A percentile compares a stretch with the other conserved stretches of the same genome.
Conservation (phyloP, 2,113 vertebrate species). For the Aspidoscelis tigris region DNA sequence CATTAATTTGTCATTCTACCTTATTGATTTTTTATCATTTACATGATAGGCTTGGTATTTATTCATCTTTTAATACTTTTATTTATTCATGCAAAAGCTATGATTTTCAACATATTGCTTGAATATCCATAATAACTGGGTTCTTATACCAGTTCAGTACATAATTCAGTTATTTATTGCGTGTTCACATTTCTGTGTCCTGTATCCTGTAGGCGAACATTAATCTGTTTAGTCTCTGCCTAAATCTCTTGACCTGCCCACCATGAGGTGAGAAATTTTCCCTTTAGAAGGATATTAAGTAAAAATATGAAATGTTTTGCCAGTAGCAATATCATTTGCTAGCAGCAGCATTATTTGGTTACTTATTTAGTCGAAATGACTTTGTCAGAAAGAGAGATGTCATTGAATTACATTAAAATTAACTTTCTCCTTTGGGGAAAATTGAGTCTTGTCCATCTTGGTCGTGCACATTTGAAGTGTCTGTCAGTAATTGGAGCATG, state of each 20-base stretch:
- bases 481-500: slow-evolving; percentile 37
- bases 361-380: slow-evolving; percentile 55
- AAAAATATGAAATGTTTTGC: no score
- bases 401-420: slow-evolving; percentile 31
- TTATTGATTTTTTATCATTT: neutral
- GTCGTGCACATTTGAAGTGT: slow-evolving; percentile 55
- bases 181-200: neutral
- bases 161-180: neutral
- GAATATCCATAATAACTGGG: neutral
- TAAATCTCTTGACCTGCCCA: slow-evolving; percentile 43
- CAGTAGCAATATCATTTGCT: slow-evolving; percentile 29
- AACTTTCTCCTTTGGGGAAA: neutral
- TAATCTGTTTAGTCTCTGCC: slow-evolving; percentile 34
- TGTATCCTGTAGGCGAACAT: slow-evolving; percentile 35
- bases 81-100: neutral
- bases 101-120: neutral
- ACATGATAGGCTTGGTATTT: neutral
- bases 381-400: slow-evolving; percentile 51
- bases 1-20: neutral
- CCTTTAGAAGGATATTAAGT: slow-evolving; percentile 18
- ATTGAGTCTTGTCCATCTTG: slow-evolving; percentile 15
- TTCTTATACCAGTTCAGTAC: neutral
- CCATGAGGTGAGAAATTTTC: slow-evolving; percentile 37
- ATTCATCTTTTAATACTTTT: neutral
- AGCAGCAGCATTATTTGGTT: slow-evolving; percentile 50